A percentile compares a stretch with the other conserved stretches of the same genome.
Conservation (phyloP, 2,113 vertebrate species). For the Anser brachyrhynchus region DNA sequence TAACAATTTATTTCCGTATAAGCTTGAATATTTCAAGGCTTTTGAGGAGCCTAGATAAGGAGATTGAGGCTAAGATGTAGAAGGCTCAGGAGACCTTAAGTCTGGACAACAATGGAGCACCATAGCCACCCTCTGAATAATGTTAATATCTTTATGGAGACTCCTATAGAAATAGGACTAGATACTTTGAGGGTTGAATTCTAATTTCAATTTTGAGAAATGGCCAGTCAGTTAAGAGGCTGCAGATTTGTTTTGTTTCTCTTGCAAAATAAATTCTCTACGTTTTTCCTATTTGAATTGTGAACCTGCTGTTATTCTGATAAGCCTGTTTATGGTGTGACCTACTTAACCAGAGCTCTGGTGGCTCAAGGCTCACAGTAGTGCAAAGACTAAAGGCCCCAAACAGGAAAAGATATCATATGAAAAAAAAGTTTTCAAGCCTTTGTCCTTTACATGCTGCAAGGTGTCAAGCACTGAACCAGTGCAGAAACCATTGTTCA, state of each 20-base stretch:
- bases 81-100: neutral
- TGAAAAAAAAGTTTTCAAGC: neutral
- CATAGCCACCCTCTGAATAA: neutral
- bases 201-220: neutral
- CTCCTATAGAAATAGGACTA: neutral
- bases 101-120: neutral
- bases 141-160: accelerated
- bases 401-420: conserved; percentile 62
- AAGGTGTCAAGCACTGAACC: conserved; percentile 44
- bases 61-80: accelerated
- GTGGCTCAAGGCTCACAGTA: neutral
- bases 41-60: neutral
- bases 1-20: neutral
- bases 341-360: neutral
- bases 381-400: conserved; percentile 44
- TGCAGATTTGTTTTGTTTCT: conserved; percentile 3
- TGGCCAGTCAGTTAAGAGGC: neutral
- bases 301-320: neutral
- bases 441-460: conserved; percentile 40
- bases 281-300: conserved; percentile 5
- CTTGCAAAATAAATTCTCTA: neutral
- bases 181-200: neutral
- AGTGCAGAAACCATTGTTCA: conserved; percentile 28
- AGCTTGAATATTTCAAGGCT: neutral
- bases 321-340: conserved; percentile 39